Conservation (phyloP, 2,797 vertebrate genomes). For the Nasua narica region DNA sequence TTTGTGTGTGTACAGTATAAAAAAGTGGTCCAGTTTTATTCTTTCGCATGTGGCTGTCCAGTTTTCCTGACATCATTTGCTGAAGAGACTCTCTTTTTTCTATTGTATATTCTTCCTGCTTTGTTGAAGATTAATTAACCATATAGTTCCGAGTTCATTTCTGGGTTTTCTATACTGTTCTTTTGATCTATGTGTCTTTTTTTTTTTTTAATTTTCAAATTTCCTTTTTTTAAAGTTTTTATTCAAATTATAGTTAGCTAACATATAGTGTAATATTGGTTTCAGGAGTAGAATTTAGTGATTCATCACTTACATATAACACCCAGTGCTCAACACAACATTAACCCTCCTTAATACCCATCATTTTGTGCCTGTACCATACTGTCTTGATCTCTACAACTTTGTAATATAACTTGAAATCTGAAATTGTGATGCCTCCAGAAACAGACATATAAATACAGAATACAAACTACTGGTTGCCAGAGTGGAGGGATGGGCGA, state of each 20-base stretch:
- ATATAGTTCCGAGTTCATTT: not conserved
- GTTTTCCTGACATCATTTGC: not conserved
- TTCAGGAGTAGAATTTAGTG: not conserved
- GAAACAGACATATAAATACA: not conserved
- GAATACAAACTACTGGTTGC: not conserved
- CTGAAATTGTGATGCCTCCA: not conserved
- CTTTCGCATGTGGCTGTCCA: not conserved
- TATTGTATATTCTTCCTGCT: not conserved
- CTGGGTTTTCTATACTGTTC: not conserved
- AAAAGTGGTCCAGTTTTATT: not conserved
- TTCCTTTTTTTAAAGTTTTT: not conserved
- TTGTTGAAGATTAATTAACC: not conserved
- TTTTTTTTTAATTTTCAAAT: not conserved
- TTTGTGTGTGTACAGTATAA: not conserved
- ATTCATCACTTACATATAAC: not conserved
- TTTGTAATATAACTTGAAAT: not conserved
- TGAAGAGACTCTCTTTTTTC: not conserved
- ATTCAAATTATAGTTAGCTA: not conserved
- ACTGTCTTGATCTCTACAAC: not conserved
- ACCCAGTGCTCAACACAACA: not conserved
- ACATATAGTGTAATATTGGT: not conserved
- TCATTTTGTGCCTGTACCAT: not conserved
- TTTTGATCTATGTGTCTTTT: not conserved
- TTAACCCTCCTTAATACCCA: not conserved
- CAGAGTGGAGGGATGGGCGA: not conserved